A percentile compares a stretch with the other conserved stretches of the same genome.
Evolutionary conservation across 1,140 invertebrate species (phyloP).

Genomic region (Bombus terrestris): DNA sequence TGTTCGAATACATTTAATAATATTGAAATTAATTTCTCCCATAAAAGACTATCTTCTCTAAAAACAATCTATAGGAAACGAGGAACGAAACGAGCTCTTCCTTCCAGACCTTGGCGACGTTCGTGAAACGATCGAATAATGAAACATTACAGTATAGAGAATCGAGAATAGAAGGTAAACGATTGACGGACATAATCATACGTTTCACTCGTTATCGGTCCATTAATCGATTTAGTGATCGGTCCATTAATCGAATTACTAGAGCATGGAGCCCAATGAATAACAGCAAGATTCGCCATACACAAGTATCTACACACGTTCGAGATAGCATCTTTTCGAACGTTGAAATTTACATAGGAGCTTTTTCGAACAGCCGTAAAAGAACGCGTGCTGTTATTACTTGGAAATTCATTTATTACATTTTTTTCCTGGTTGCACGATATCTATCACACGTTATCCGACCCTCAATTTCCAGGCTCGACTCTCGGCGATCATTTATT

Average conservation of each 20-base stretch:
- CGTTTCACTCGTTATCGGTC: conserved; percentile 29
- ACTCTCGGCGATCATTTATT: conserved; percentile 10
- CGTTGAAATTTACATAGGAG: conserved; percentile 2
- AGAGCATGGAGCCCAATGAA: conserved; percentile 1
- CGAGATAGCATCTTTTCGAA: conserved; percentile 11
- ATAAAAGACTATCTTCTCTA: neutral
- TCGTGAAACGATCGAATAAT: neutral
- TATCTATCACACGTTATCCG: neutral
- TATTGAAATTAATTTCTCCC: neutral
- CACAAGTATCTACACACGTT: neutral
- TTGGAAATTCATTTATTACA: conserved; percentile 27
- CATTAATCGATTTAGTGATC: conserved; percentile 56
- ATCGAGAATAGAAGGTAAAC: neutral
- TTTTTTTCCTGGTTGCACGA: conserved; percentile 2
- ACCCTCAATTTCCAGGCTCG: neutral
- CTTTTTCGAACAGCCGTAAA: neutral
- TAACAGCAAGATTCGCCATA: neutral
- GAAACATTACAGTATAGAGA: neutral
- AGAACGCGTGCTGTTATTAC: conserved; percentile 10
- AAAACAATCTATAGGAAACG: neutral
- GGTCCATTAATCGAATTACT: conserved; percentile 55
- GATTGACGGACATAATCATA: conserved; percentile 23
- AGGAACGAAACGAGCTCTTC: neutral
- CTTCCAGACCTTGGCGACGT: neutral
- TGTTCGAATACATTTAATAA: neutral